A percentile compares a stretch with the other conserved stretches of the same genome.
phyloP scores from a whole-genome alignment of 1,140 invertebrate genomes.

The Myzus persicae region DNA sequence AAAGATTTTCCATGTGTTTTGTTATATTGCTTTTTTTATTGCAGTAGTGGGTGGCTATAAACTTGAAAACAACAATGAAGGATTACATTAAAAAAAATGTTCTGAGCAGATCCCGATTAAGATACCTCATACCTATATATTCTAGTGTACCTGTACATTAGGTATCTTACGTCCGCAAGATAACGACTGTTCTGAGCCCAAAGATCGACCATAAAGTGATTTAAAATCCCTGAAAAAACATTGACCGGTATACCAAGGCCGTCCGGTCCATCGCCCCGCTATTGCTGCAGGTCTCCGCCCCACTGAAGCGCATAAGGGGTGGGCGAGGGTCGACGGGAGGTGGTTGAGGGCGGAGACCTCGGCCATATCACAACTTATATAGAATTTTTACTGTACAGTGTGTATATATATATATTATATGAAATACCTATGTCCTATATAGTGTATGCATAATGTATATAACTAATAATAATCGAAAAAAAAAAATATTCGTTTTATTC shows the following conservation, averaged over 20 bases:
- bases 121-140: not conserved
- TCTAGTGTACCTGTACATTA: not conserved
- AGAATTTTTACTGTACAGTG: not conserved
- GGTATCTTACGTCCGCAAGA: not conserved
- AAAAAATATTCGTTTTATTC: slow-evolving; percentile 10
- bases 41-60: not conserved
- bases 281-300: not conserved
- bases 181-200: not conserved
- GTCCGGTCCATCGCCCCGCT: not conserved
- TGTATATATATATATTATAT: not conserved
- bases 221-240: not conserved
- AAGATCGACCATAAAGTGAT: not conserved
- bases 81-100: not conserved
- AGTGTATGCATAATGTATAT: not conserved
- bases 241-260: not conserved
- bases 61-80: not conserved
- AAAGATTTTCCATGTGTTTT: too few relatives aligned
- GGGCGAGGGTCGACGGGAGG: not conserved
- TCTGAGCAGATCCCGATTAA: not conserved
- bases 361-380: not conserved
- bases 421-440: too few relatives aligned
- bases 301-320: not conserved
- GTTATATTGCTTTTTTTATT: too few relatives aligned
- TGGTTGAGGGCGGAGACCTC: not conserved
- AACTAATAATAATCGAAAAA: slow-evolving; percentile 1